Evolutionary conservation across 2,797 vertebrate species (phyloP), one percentile per base, ranked within the genome.

Genomic region (Pseudopleuronectes americanus): DNA sequence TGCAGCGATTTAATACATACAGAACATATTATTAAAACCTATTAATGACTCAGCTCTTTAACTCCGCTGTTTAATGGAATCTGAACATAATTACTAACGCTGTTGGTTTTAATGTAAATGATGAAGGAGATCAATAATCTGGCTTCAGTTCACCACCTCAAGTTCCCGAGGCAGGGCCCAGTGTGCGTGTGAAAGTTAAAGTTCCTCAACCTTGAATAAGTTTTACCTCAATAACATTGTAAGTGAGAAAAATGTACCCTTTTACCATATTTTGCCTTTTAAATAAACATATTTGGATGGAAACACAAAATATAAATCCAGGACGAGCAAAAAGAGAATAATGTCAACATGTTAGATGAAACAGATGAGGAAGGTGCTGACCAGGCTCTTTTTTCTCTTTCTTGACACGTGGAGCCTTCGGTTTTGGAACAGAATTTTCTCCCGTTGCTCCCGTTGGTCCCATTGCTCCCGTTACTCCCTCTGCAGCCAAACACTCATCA

Each of bases 371-470:
- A 17, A 28, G 4, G 21, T 5, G 68, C 87, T 93, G 71, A 98
- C 98, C 96, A 3, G 97, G 95, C 60, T 99, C 97, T 79, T 98
- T 99, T 86, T 96, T 98, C 85, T 99, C 98, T 72, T 93, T 96
- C 87, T 97, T 99, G 24, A 92, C 92, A 3, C 95, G 92, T 3
- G 93, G 90, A 84, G 93, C 33, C 94, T 98, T 94, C 85, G 93
- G 82, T 85, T 95, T 95, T 71, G 78, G 56, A 1, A 64, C 73
- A 3, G 95, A 76, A 68, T 94, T 96, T 77, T 97, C 96, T 64
- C 87, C 95, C 19, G 93, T 63, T 55, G 84, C 95, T 80, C 95
- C 96, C 41, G 26, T 26, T 26, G 26, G 4, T 26, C 26, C 26
- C 26, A 24, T 63, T 55, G 84, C 26, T 26, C 87, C 95, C 19